Conservation (phyloP, 2,888 invertebrate species). For the Dichetophora obliterata region DNA sequence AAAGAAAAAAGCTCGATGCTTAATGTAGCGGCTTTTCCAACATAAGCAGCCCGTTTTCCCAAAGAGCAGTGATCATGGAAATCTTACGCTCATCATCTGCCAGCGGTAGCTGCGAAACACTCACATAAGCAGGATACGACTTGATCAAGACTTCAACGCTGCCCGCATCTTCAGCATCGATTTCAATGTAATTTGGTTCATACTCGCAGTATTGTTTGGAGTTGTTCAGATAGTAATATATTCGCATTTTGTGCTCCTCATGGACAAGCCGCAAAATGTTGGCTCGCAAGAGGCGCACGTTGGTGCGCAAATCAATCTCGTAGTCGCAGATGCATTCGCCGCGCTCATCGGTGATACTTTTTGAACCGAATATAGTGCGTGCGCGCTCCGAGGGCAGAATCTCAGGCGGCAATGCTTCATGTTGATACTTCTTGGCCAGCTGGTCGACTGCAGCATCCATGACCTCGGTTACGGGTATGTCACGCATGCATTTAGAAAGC, state of each 20-base stretch:
- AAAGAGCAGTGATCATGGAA: constrained; percentile 78
- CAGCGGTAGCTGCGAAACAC: constrained; percentile 80
- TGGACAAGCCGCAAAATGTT: constrained; percentile 77
- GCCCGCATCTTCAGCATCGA: constrained; percentile 77
- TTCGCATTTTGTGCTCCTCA: constrained; percentile 74
- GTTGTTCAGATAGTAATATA: constrained; percentile 90
- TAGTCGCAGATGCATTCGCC: constrained; percentile 69
- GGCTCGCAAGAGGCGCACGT: constrained; percentile 74
- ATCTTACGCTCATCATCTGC: constrained; percentile 77
- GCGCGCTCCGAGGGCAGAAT: constrained; percentile 76
- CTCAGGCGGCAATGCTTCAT: constrained; percentile 89
- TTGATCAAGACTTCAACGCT: constrained; percentile 80
- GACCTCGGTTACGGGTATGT: constrained; percentile 75
- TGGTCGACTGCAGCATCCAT: constrained; percentile 86
- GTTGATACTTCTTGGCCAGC: constrained; percentile 86
- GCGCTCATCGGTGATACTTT: constrained; percentile 76
- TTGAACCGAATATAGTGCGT: constrained; percentile 80
- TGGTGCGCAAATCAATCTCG: constrained; percentile 70
- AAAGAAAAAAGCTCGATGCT: not conserved
- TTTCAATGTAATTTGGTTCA: constrained; percentile 82
- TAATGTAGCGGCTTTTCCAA: constrained; percentile 70
- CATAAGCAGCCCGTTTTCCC: constrained; percentile 86
- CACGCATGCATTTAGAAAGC: constrained; percentile 42
- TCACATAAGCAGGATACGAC: constrained; percentile 82
- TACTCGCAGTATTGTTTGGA: constrained; percentile 86